phyloP scores from a whole-genome alignment of 2,797 vertebrate species.

The Cossypha caffra region DNA sequence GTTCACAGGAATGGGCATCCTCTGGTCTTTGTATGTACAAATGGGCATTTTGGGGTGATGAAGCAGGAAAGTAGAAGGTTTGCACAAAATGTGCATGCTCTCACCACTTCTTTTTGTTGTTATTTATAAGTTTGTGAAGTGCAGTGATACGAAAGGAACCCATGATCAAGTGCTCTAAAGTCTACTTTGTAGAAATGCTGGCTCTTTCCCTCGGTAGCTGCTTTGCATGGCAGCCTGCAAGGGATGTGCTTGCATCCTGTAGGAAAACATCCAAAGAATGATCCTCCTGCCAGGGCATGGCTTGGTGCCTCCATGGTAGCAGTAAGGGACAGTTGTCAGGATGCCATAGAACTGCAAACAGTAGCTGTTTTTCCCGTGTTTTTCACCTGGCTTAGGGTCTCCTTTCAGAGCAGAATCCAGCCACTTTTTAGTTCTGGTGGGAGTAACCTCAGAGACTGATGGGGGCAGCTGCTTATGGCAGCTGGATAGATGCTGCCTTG shows the following conservation, averaged over 20 bases:
- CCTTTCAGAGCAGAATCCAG: not conserved
- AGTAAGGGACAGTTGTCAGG: not conserved
- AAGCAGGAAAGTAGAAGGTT: not conserved
- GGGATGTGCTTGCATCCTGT: not conserved
- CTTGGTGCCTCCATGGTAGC: not conserved
- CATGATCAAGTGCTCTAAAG: not conserved
- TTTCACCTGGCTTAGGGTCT: not conserved
- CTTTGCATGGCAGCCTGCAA: not conserved
- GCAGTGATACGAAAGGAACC: not conserved
- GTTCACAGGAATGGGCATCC: not conserved
- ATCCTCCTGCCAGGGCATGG: not conserved
- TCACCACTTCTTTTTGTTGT: not conserved
- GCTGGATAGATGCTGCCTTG: not conserved
- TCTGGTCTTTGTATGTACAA: not conserved
- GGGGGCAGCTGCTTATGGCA: not conserved
- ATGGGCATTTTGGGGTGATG: not conserved
- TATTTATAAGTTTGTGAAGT: not conserved
- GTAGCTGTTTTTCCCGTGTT: not conserved
- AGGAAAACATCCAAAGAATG: not conserved
- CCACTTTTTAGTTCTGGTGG: not conserved
- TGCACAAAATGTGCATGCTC: fast-evolving
- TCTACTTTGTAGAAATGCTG: not conserved
- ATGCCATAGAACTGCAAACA: not conserved
- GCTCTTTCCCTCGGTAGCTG: not conserved
- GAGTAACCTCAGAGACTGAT: not conserved